Percentiles rank a stretch among this genome's conserved stretches.
These are phyloP conservation scores for Synanthedon formicaeformis DNA, from an alignment of 2,888 invertebrate species.

Conservation along the genomic window DNA sequence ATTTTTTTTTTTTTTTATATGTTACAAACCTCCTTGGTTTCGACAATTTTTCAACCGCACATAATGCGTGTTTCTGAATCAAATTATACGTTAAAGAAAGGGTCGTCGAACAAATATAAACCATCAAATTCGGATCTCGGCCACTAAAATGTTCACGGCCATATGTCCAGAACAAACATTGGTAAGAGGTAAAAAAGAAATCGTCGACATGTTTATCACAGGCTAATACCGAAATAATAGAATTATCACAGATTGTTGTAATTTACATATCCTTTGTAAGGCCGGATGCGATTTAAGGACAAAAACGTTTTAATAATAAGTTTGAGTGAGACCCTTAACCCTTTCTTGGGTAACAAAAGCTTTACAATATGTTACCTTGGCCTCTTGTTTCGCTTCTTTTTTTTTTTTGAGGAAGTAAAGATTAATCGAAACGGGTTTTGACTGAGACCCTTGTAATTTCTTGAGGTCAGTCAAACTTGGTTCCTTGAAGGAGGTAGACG, in stretches of 20 bases:
- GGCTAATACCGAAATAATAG: conserved; percentile 60
- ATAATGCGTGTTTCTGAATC: neutral
- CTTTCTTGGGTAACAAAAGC: conserved; percentile 62
- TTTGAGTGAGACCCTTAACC: conserved; percentile 62
- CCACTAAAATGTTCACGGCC: conserved; percentile 28
- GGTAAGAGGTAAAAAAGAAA: conserved; percentile 22
- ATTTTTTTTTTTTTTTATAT: too few relatives aligned
- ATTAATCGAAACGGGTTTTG: conserved; percentile 61
- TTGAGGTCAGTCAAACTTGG: conserved; percentile 59
- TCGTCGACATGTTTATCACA: conserved; percentile 60
- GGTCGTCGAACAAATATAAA: neutral
- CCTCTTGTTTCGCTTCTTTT: conserved; percentile 31
- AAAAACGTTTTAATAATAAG: conserved; percentile 69
- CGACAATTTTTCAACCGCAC: neutral
- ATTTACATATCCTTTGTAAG: conserved; percentile 64
- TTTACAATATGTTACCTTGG: conserved; percentile 62
- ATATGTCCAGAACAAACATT: conserved; percentile 59
- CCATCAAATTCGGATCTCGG: neutral
- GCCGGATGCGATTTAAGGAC: conserved; percentile 64
- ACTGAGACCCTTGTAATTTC: conserved; percentile 26
- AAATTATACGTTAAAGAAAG: conserved; percentile 16
- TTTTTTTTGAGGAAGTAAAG: conserved; percentile 50
- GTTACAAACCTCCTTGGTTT: too few relatives aligned
- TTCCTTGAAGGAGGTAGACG: conserved; percentile 45
- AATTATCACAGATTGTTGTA: conserved; percentile 67